A percentile compares a stretch with the other conserved stretches of the same genome.
Evolutionary conservation across 2,113 vertebrate genomes (phyloP).

Genomic region (human (Homo sapiens)): DNA sequence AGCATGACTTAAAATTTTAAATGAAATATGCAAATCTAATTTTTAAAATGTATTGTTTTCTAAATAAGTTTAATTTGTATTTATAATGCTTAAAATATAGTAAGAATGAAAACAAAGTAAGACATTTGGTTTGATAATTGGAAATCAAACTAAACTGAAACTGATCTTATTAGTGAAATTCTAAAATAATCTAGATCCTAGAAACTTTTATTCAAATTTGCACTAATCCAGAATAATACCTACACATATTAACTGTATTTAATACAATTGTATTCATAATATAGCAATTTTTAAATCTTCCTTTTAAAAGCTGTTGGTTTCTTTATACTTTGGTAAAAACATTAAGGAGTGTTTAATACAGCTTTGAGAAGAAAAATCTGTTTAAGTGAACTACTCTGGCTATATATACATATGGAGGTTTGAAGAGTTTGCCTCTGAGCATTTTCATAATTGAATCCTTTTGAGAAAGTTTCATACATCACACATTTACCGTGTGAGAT

Average conservation of each 20-base stretch:
- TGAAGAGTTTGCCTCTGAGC: background rate
- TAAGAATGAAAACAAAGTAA: background rate
- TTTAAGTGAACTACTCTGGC: background rate
- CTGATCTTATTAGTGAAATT: background rate
- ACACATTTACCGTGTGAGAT: background rate
- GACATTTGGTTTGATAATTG: background rate
- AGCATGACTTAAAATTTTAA: slow-evolving; percentile 29
- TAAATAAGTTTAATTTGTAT: background rate
- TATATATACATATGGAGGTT: background rate
- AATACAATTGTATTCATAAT: background rate
- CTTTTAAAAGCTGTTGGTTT: background rate
- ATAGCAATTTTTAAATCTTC: background rate
- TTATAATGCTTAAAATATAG: background rate
- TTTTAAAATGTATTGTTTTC: background rate
- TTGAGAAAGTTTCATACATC: background rate
- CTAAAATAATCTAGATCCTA: background rate
- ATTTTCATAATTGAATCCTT: background rate
- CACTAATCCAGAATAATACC: background rate
- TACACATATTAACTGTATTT: background rate
- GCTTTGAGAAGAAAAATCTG: background rate
- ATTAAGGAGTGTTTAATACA: background rate
- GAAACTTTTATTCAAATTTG: background rate
- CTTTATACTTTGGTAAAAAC: background rate
- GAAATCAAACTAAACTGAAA: background rate
- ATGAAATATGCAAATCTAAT: background rate